Base-by-base conservation (phyloP, 1,140 invertebrate species). In the Apis dorsata region DNA sequence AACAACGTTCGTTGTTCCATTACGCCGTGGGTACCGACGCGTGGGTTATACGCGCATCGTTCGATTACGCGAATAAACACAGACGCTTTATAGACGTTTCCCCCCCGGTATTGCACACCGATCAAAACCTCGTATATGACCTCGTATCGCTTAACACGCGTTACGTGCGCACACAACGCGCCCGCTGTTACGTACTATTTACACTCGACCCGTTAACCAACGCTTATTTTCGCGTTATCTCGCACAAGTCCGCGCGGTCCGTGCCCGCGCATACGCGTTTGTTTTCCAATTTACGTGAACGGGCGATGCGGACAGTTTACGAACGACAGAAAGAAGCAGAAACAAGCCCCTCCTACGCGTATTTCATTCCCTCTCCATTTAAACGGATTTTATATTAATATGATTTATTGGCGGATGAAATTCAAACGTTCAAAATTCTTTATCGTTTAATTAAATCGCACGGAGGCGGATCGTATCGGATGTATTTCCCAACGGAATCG, bases 171-270 rank as follows among this genome's bases (percentile, higher is more conserved):
- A 12, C 28, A 17, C 51, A 17, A 17, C 19, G 13, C 53, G 11
- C 11, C 11, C 12, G 28, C 28, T 9, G 28, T 68, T 49, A 12
- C 34, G 12, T 3, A 11, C 10, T 51, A 28, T 60, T 60, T 13
- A n/a, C 60, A 51, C 70, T 70, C 21, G 55, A 49, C n/a, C 21
- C 34, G n/a, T 79, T 79, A 79, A 70, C 77, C 49, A 60, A 79
- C 66, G 49, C 65, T 55, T 57, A 19, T 71, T 60, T 51, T 21
- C 55, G 2, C 34, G 77, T 60, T 70, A 49, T 51, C 34, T n/a
- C 15, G 8, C 19, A n/a, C 53, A 17, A 17, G 34, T 34, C 34
- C 2, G 34, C 34, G 28, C 34, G 34, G 3, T 34, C 34, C 17
- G 65, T 59, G 65, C 0, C 53, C 0, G 4, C 19, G 34, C 10